phyloP scores from a whole-genome alignment of 2,888 invertebrate species.

The Hydropsyche betteni region DNA sequence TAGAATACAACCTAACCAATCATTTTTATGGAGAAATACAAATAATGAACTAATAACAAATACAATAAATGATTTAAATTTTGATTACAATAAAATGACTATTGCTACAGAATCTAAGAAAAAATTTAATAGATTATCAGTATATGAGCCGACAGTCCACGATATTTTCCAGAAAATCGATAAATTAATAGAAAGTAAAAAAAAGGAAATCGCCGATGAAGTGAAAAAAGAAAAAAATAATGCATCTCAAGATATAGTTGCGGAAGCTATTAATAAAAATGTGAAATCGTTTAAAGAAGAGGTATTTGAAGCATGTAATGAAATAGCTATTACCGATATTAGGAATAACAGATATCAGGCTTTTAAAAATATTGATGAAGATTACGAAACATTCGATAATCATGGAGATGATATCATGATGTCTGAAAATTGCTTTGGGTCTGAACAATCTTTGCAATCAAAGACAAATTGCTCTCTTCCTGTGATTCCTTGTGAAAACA shows the following conservation, averaged over 20 bases:
- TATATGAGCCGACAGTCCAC: constrained; percentile 46
- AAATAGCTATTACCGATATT: constrained; percentile 33
- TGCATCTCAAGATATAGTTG: constrained; percentile 14
- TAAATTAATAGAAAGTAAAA: constrained; percentile 51
- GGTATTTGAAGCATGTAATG: constrained; percentile 53
- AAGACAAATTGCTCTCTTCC: constrained; percentile 65
- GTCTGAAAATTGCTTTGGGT: background rate
- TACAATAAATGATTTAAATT: constrained; percentile 18
- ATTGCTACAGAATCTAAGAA: background rate
- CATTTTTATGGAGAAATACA: constrained; percentile 71
- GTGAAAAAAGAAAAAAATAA: constrained; percentile 47
- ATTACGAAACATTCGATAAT: constrained; percentile 64
- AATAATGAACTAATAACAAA: constrained; percentile 52
- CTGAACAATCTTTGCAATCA: constrained; percentile 53
- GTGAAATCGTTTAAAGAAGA: constrained; percentile 57
- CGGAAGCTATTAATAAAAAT: constrained; percentile 45
- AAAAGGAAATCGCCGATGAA: constrained; percentile 49
- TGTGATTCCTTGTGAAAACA: constrained; percentile 63
- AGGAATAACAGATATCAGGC: constrained; percentile 52
- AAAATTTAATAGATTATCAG: background rate
- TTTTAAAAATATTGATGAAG: constrained; percentile 57
- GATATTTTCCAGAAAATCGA: constrained; percentile 52
- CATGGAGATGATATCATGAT: constrained; percentile 50
- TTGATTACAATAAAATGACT: constrained; percentile 1
- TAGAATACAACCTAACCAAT: constrained; percentile 69